Conservation (phyloP, 2,888 invertebrate genomes). For the Chloroclystis v-ata region DNA sequence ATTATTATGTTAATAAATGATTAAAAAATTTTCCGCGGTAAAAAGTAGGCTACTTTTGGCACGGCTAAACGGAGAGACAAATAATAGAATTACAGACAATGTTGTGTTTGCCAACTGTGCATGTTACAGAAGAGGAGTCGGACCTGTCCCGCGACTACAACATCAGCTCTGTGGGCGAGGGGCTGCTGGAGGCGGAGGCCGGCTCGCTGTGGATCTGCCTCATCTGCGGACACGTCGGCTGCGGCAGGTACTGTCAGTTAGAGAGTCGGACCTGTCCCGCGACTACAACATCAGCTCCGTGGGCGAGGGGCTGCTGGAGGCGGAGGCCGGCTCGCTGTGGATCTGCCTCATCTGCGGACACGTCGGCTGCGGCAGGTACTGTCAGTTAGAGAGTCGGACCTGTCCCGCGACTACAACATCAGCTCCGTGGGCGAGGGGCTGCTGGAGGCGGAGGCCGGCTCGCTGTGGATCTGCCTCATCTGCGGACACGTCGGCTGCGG, state of each 20-base stretch:
- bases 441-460: conserved; percentile 80
- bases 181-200: conserved; percentile 70
- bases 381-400: conserved; percentile 80
- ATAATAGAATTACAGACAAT: too few relatives aligned
- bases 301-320: conserved; percentile 70
- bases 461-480: conserved; percentile 98
- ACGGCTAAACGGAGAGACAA: too few relatives aligned
- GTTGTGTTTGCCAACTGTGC: too few relatives aligned
- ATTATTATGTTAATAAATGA: too few relatives aligned
- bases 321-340: conserved; percentile 91
- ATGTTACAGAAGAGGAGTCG: conserved; percentile 78
- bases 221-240: conserved; percentile 98
- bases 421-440: conserved; percentile 77
- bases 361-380: conserved; percentile 96
- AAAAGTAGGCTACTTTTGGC: too few relatives aligned
- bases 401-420: conserved; percentile 54
- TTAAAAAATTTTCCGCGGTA: too few relatives aligned
- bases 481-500: conserved; percentile 99
- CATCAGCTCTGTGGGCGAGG: conserved; percentile 78
- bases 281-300: conserved; percentile 70
- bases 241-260: too few relatives aligned
- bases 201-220: conserved; percentile 98
- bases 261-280: conserved; percentile 74
- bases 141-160: conserved; percentile 54
- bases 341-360: conserved; percentile 99